Base-by-base conservation (phyloP, 2,113 vertebrate species). In the Tetrao urogallus region DNA sequence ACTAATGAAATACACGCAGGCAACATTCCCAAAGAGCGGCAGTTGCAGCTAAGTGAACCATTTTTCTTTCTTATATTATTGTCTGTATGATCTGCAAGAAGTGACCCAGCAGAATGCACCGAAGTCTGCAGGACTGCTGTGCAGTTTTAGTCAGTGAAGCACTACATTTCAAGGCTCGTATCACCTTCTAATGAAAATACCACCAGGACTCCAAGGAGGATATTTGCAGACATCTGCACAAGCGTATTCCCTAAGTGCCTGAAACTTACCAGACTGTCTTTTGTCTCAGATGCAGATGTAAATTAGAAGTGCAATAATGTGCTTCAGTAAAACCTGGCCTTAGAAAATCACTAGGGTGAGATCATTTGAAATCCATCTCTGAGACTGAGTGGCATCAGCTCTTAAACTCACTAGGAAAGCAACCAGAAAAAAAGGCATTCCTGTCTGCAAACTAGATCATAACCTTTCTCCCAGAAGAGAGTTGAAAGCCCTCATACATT, bases 401-500 rank as follows among this genome's bases (percentile, higher is more conserved):
- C 58, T 20, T 47, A 1, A 78, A 38, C 67, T 73, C 17, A 8
- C 11, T 50, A 42, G 48, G n/a, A 70, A 89, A 70, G 24, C 10
- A 76, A 57, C 3, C 43, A 32, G 27, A 87, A 36, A 15, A 75
- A n/a, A 77, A 82, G 75, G 24, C 45, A 74, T 56, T 34, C 8
- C 45, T 73, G 48, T 25, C 42, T 71, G 71, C 79, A 80, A 45
- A 63, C 28, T 36, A 32, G 10, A 32, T 2, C 10, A 36, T 10
- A 18, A 5, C 17, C 43, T 58, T 43, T 43, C n/a, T 82, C 43
- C 32, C 81, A 25, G 70, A 0, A 4, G 48, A 40, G 58, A 3
- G 40, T 34, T 34, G 32, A 1, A 3, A 24, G 71, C 14, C 58
- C 79, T 34, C 15, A 10, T 2, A 8, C 0, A 1, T 3, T 8